Evolutionary conservation across 2,888 invertebrate genomes (phyloP).

Genomic region (Antheraea assamensis): DNA sequence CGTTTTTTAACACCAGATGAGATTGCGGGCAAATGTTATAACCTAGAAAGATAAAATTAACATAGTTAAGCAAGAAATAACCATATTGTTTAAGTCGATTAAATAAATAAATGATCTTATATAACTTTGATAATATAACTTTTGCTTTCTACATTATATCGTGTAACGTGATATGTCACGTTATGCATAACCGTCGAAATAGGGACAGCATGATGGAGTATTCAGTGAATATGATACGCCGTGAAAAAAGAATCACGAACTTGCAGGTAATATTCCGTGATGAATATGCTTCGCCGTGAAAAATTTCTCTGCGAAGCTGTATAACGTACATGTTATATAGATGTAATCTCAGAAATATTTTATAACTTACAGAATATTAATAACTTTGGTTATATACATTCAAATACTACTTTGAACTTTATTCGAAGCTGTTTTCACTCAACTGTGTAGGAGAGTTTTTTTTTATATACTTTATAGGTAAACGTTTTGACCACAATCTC

Average conservation of each 20-base stretch:
- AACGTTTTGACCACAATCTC: too few species aligned
- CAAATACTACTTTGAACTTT: background rate
- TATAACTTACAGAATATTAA: background rate
- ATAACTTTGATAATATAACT: background rate
- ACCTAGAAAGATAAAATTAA: background rate
- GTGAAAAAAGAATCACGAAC: conserved; percentile 4
- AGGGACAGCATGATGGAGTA: background rate
- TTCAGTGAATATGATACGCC: background rate
- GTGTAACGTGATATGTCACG: background rate
- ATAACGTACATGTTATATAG: background rate
- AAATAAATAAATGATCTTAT: background rate
- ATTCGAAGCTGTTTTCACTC: too few species aligned
- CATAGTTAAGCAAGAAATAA: too few species aligned
- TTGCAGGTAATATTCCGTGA: background rate
- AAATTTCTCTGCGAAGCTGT: background rate
- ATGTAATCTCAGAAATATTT: too few species aligned
- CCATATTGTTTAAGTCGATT: too few species aligned
- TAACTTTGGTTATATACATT: background rate
- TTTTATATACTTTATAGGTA: too few species aligned
- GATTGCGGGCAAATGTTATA: background rate
- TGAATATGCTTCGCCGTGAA: background rate
- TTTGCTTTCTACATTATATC: background rate
- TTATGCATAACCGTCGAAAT: background rate
- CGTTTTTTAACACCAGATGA: too few species aligned
- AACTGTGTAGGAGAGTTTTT: too few species aligned